phyloP scores from a whole-genome alignment of 2,888 invertebrate genomes.

The Camponotus fellah region DNA sequence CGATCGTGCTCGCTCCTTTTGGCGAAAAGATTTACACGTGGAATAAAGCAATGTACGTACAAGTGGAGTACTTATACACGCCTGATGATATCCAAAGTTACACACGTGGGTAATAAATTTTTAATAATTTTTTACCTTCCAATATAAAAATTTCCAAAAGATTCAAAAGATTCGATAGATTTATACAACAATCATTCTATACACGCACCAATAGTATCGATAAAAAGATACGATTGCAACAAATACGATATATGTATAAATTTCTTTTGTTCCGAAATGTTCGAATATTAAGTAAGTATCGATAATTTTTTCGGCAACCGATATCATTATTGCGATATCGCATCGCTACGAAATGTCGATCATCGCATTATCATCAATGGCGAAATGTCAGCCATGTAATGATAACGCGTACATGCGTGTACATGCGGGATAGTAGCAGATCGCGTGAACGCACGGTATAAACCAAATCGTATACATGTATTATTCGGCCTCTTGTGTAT shows the following conservation, averaged over 20 bases:
- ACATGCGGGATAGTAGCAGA: not conserved
- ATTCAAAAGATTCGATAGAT: not conserved
- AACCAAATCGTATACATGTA: not conserved
- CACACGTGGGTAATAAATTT: not conserved
- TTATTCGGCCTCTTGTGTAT: not conserved
- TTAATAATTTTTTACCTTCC: not conserved
- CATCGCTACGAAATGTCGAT: not conserved
- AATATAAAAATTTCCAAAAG: not conserved
- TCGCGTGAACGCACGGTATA: not conserved
- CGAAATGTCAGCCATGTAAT: constrained; percentile 28
- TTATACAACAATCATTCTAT: not conserved
- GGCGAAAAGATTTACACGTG: not conserved
- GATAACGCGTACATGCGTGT: not conserved
- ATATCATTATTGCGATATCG: not conserved
- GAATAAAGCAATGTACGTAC: not conserved
- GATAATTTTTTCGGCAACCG: constrained; percentile 8
- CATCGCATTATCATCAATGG: constrained; percentile 8
- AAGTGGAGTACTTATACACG: not conserved
- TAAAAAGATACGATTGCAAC: not conserved
- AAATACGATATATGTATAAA: no score
- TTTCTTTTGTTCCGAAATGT: not conserved
- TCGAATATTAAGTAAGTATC: not conserved
- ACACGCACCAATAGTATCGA: not conserved
- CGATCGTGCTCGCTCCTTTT: not conserved
- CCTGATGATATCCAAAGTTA: not conserved